Percentiles rank a stretch among this genome's conserved stretches.
Evolutionary conservation across 2,888 invertebrate genomes (phyloP).

Genomic region (Ariolimax columbianus): DNA sequence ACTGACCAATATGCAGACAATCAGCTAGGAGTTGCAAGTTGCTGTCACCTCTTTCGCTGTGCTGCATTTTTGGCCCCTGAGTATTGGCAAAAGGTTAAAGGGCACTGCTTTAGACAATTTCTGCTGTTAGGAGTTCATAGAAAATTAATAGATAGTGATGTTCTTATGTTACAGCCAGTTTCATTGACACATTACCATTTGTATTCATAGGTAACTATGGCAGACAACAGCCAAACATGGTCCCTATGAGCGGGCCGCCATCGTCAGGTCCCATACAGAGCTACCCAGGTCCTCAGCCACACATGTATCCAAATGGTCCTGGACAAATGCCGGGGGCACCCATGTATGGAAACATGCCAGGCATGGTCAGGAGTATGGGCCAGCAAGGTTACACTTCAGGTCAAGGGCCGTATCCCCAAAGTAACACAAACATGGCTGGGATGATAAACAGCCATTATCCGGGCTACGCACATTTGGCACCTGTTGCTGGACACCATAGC

Average conservation of each 20-base stretch:
- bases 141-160: too few species aligned
- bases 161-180: too few species aligned
- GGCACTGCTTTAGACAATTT: too few species aligned
- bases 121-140: too few species aligned
- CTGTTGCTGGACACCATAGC: constrained; percentile 51
- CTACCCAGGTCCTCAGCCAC: constrained; percentile 46
- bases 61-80: too few species aligned
- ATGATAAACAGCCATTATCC: constrained; percentile 69
- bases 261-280: constrained; percentile 62
- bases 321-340: constrained; percentile 59
- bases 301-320: constrained; percentile 51
- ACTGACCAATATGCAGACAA: too few species aligned
- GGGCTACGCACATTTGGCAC: constrained; percentile 58
- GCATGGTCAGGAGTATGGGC: constrained; percentile 59
- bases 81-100: too few species aligned
- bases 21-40: too few species aligned
- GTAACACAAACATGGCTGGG: constrained; percentile 54
- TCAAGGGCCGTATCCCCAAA: constrained; percentile 58
- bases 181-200: too few species aligned
- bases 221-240: constrained; percentile 61
- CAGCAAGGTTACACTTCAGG: constrained; percentile 56
- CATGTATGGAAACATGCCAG: constrained; percentile 63
- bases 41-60: too few species aligned
- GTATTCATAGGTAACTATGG: constrained; percentile 64
- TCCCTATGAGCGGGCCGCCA: constrained; percentile 57